Base-by-base conservation (phyloP, 2,797 vertebrate genomes). In the Acanthurus leucopareius region DNA sequence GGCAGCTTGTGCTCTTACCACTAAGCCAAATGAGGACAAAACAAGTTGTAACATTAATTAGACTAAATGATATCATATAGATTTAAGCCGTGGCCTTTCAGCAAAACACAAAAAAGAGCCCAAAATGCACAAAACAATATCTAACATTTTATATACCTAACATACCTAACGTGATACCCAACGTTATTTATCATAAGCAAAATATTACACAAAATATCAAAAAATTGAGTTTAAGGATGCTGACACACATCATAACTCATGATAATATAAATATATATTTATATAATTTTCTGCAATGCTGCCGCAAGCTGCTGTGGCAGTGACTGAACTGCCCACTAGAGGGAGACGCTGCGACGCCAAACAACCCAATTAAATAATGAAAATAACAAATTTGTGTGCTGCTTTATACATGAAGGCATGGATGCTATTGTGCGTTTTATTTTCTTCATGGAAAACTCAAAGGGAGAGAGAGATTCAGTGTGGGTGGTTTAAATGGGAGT, bases 271-370 rank as follows among this genome's bases (percentile, higher is more conserved):
- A 52, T 20, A 32, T 32, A 32, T 32, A 32, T 32, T 32, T 32
- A 32, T 3, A 32, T 32, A 32, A 32, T 32, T 32, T 14, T 1
- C 32, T 67, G 7, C 63, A 42, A 40, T 35, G 38, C 9, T 65
- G 48, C 2, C 8, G 38, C 4, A 56, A 53, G 2, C 20, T 52
- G 1, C 5, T 25, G 45, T 20, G 0, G 16, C 56, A 72, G 25
- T 65, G 0, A 7, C 25, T 73, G 0, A 15, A 40, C 8, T 28
- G 59, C 19, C 85, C 92, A 86, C 68, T 73, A 90, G 91, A 14
- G 85, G 89, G 83, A 71, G 69, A 19, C 62, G 8, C 7, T 35
- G 5, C 1, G 1, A 28, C 44, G 67, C 56, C 48, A 11, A 79
- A 53, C 7, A 15, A 44, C 3, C 40, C 17, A 7, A 52, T 38